A percentile compares a stretch with the other conserved stretches of the same genome.
Evolutionary conservation across 2,888 invertebrate species (phyloP).

Genomic region (Macrosiphum euphorbiae): DNA sequence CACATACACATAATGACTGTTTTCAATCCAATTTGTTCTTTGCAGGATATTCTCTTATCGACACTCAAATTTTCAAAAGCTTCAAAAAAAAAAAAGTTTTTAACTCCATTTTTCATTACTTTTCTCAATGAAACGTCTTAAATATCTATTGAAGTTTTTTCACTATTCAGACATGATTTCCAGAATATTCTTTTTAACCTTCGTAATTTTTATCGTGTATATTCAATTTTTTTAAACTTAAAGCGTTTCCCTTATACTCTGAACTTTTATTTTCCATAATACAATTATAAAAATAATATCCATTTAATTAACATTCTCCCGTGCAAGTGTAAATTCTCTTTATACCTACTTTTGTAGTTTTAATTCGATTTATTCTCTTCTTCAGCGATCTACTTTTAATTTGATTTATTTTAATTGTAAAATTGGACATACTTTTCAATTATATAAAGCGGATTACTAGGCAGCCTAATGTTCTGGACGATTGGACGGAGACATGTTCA

Average conservation of each 20-base stretch:
- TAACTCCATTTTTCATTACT: neutral
- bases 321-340: neutral
- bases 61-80: neutral
- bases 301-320: neutral
- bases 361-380: slow-evolving; percentile 6
- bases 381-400: neutral
- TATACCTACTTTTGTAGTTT: neutral
- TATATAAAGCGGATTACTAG: neutral
- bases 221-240: neutral
- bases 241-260: neutral
- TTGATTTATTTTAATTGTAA: neutral
- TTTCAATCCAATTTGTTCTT: neutral
- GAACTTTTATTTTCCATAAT: neutral
- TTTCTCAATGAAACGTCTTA: neutral
- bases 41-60: neutral
- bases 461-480: neutral
- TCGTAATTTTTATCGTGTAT: neutral
- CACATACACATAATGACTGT: neutral
- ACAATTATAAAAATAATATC: neutral
- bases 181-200: neutral
- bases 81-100: neutral
- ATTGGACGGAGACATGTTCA: neutral
- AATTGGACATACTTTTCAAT: slow-evolving; percentile 1
- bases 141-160: neutral
- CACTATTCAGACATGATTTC: neutral